A percentile compares a stretch with the other conserved stretches of the same genome.
Evolutionary conservation across 23 tunicate species (phyloP).

Genomic region (Halocynthia aurantium): DNA sequence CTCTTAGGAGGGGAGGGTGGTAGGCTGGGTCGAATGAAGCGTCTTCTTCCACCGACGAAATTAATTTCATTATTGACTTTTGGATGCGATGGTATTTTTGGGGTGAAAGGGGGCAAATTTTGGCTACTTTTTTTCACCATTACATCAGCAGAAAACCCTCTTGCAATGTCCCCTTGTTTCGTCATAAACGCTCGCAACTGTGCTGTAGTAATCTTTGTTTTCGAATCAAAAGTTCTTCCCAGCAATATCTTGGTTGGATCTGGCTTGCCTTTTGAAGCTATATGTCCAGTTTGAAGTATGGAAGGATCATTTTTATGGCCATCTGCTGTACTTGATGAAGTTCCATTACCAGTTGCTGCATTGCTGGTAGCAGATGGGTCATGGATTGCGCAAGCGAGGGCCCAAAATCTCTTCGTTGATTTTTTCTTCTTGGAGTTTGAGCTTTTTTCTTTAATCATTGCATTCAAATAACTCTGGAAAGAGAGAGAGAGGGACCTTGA

Average conservation of each 20-base stretch:
- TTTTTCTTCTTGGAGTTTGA: not conserved
- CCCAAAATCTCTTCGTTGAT: conserved; percentile 5
- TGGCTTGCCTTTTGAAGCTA: not conserved
- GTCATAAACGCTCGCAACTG: too few relatives aligned
- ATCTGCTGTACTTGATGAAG: not conserved
- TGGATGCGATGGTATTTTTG: not conserved
- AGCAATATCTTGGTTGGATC: not conserved
- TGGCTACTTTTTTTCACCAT: not conserved
- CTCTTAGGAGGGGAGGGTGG: not conserved
- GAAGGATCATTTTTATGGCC: not conserved
- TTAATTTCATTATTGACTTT: not conserved
- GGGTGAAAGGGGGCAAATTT: not conserved
- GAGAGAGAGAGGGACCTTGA: not conserved
- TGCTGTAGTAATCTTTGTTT: not conserved
- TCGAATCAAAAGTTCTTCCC: not conserved
- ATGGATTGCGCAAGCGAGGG: conserved; percentile 1
- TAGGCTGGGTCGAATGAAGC: not conserved
- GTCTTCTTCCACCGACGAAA: not conserved
- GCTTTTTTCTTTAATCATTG: too few relatives aligned
- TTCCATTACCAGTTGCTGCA: too few relatives aligned
- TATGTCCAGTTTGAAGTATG: not conserved
- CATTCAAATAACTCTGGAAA: too few relatives aligned
- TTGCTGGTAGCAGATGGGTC: not conserved
- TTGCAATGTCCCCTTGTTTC: not conserved
- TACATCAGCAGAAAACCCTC: not conserved